Evolutionary conservation across 2,113 vertebrate species (phyloP).

Genomic region (Clarias gariepinus): DNA sequence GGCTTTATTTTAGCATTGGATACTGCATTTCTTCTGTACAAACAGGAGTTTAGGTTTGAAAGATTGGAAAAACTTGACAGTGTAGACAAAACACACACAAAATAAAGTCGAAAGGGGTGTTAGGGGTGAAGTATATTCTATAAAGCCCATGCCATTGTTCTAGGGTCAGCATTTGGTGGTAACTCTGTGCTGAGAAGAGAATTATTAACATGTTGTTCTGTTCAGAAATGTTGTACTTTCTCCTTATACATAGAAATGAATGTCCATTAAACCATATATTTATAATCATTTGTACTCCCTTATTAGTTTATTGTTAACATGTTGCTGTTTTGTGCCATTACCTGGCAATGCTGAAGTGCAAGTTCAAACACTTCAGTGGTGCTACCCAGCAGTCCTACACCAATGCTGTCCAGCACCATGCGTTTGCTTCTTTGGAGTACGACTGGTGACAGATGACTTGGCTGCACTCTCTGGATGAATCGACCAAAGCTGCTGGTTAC

Average conservation of each 20-base stretch:
- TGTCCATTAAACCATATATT: neutral
- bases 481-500: conserved; percentile 82
- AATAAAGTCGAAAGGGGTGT: neutral
- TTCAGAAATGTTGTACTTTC: neutral
- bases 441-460: conserved; percentile 71
- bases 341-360: conserved; percentile 81
- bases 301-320: neutral
- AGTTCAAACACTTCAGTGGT: conserved; percentile 79
- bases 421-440: conserved; percentile 82
- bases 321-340: conserved; percentile 55
- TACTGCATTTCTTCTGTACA: neutral
- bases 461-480: conserved; percentile 75
- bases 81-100: conserved; percentile 20
- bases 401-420: conserved; percentile 88
- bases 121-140: conserved; percentile 15
- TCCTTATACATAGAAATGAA: neutral
- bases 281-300: neutral
- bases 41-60: neutral
- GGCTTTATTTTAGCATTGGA: conserved; percentile 7
- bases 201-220: neutral
- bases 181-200: neutral
- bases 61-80: neutral
- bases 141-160: conserved; percentile 20
- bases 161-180: neutral
- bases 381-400: conserved; percentile 82